Conservation (phyloP, 1,140 invertebrate genomes). For the Cyclina sinensis region DNA sequence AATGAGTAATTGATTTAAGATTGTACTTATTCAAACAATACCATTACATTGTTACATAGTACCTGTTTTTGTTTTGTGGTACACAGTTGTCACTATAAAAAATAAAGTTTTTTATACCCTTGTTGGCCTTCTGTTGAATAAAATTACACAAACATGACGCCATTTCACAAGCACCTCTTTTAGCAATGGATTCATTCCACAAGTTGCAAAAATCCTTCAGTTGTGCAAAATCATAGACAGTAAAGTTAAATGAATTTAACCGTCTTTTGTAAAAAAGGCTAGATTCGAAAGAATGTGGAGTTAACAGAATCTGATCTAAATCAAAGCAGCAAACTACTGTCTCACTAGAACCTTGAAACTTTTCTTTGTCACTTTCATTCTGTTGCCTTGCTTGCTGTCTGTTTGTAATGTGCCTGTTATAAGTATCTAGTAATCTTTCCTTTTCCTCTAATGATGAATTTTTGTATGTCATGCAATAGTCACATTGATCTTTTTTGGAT, state of each 20-base stretch:
- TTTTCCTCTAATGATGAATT: background rate
- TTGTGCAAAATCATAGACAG: constrained; percentile 10
- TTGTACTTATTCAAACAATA: constrained; percentile 8
- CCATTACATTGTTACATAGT: constrained; percentile 45
- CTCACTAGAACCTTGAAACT: background rate
- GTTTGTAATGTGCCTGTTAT: background rate
- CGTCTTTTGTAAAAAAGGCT: constrained; percentile 34
- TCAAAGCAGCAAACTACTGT: constrained; percentile 29
- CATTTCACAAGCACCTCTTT: constrained; percentile 41
- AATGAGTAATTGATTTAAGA: background rate
- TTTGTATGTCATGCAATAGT: background rate
- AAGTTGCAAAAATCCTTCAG: background rate
- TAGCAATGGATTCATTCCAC: constrained; percentile 21
- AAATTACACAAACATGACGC: constrained; percentile 31
- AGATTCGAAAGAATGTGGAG: constrained; percentile 29
- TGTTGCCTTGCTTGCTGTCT: background rate
- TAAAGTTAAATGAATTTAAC: constrained; percentile 46
- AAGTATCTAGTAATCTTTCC: background rate
- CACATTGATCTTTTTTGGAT: background rate
- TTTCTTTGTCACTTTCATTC: constrained; percentile 24
- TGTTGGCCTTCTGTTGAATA: background rate
- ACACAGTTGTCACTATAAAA: constrained; percentile 55
- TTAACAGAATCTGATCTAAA: constrained; percentile 24
- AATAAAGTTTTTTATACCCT: constrained; percentile 4
- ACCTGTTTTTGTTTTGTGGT: constrained; percentile 42